Evolutionary conservation across 2,888 invertebrate genomes (phyloP), one percentile per base, ranked within the genome.

Genomic region (Crocallis elinguaria): DNA sequence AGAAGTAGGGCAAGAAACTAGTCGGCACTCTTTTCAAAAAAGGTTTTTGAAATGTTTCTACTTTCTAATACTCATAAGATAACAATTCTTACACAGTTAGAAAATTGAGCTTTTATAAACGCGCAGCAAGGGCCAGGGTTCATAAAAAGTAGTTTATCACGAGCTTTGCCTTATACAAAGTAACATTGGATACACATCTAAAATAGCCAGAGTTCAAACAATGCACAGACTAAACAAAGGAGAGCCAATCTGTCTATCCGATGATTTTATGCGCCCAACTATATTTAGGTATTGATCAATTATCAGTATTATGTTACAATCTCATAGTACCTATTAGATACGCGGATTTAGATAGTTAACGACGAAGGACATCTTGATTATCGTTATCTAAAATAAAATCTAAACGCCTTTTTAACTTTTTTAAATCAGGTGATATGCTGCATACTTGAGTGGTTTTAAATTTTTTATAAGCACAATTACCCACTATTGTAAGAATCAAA

Each of bases 171-270:
- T n/a, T n/a, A n/a, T n/a, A 41, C 36, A 39, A 17, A 61, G 55
- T 48, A 55, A 59, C 57, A 64, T 60, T 49, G 49, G 64, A 56
- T 52, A 58, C 58, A 63, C 55, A 68, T 68, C 74, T 54, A 67
- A 84, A 75, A 82, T 77, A 78, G 80, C 75, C 64, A 45, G 55
- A 66, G 62, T 62, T 77, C 71, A 77, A 79, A 82, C 83, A 84
- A 77, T 75, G 73, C 67, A 72, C 68, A 84, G 84, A 82, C 84
- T 85, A 84, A 84, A 84, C 83, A 84, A 73, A 66, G 56, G 62
- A 68, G 55, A 76, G 70, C 75, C 72, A 68, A 71, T 75, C 72
- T 66, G 70, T 78, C 71, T 67, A 70, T 75, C 69, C 59, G 54
- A 63, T 62, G 36, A 64, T 73, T 73, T 72, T 69, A 71, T 71